Percentiles rank a stretch among this genome's conserved stretches.
These are phyloP conservation scores for Setophaga coronata DNA, from an alignment of 2,113 vertebrate species.

Conservation along the genomic window DNA sequence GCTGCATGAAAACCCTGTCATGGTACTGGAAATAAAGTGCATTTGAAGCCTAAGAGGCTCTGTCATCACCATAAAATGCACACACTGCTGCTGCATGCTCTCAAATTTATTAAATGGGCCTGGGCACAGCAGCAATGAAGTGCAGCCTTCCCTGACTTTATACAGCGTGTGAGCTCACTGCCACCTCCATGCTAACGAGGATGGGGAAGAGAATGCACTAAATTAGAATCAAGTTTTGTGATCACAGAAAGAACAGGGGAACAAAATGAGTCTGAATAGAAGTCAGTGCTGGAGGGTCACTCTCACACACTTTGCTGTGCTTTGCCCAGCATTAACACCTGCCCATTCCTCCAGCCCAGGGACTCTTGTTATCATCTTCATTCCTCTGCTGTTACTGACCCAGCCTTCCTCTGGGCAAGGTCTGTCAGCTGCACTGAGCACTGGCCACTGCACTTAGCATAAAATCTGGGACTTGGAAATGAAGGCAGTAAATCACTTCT, in stretches of 20 bases:
- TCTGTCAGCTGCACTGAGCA: neutral
- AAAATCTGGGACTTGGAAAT: neutral
- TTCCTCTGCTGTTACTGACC: neutral
- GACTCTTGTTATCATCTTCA: rapidly evolving
- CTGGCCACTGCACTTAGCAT: neutral
- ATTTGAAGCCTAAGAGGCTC: neutral
- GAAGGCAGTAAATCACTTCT: neutral
- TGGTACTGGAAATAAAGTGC: neutral
- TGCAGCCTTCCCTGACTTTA: neutral
- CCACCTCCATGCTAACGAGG: neutral
- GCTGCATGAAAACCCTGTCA: neutral
- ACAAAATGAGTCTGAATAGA: neutral
- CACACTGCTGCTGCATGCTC: neutral
- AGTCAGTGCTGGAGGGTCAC: neutral
- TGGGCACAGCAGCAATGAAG: neutral
- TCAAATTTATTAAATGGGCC: neutral
- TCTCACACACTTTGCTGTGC: neutral
- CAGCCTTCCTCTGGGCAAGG: neutral
- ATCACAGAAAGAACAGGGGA: neutral
- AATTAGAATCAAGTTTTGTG: neutral
- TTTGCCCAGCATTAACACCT: neutral
- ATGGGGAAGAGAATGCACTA: neutral
- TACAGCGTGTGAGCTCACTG: rapidly evolving
- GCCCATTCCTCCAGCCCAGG: neutral
- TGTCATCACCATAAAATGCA: neutral